Base-by-base conservation (phyloP, 1,140 invertebrate genomes). In the Phortica variegata region DNA sequence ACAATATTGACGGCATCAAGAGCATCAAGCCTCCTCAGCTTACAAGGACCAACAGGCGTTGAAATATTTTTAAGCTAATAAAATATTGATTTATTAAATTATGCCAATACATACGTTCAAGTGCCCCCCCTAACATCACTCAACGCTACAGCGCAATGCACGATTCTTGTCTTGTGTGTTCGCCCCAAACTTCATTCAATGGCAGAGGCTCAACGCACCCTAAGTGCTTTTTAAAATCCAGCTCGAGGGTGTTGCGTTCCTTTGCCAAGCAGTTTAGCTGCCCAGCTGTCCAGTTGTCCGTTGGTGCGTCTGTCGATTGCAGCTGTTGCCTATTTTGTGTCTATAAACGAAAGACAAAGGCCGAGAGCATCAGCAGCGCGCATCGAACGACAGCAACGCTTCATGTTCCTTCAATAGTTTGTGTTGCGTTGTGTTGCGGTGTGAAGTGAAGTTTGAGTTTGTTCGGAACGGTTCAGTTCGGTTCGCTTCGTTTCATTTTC, bases 221-320 rank as follows among this genome's bases (percentile, higher is more conserved):
- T 59, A 66, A 66, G 63, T 66, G 63, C 63, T 66, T 66, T 66
- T 66, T 68, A 66, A 66, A 66, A 66, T 66, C 54, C 54, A 46
- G 60, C 63, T 57, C 42, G 36, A 45, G 51, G 63, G 63, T 49
- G 6, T 53, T 60, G 60, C 60, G 63, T 62, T 66, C 68, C 56
- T 66, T 58, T 66, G 59, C 54, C 54, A 41, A 42, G 60, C 60
- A 59, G 60, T 56, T 62, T 6, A 26, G 55, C 52, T 53, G 54
- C 20, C 36, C 13, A n/a, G 6, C 17, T 38, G 36, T 19, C 36
- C 12, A 3, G 16, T 17, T 6, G 36, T 38, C 32, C 4, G 8
- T 29, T 29, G 26, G 26, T 34, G 4, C 13, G 32, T 34, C 32
- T 34, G 9, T 34, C 13, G 9, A n/a, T 34, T 9, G 32, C 13